Conservation (phyloP, 2,113 vertebrate genomes). For the Bos taurus region DNA sequence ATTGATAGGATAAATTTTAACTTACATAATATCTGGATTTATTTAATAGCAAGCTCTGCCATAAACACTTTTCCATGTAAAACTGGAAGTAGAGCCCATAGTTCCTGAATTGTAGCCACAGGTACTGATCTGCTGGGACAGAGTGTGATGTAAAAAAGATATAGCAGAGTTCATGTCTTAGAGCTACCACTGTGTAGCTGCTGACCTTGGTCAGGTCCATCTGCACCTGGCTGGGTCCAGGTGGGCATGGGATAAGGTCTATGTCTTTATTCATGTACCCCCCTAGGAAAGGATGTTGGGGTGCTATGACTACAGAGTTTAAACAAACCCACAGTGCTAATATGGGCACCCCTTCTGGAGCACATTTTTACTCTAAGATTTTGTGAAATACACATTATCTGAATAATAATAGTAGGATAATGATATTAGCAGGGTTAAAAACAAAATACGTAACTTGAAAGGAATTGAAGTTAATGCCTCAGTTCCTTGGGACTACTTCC, state of each 20-base stretch:
- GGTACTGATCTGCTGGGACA: not conserved
- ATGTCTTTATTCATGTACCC: not conserved
- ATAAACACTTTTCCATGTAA: not conserved
- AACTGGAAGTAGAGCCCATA: not conserved
- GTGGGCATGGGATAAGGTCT: not conserved
- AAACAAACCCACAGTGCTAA: not conserved
- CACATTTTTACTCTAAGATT: not conserved
- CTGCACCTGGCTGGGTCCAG: not conserved
- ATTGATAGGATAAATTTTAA: not conserved
- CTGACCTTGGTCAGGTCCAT: not conserved
- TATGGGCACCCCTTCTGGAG: not conserved
- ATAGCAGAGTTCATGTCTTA: rapidly evolving
- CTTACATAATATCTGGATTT: not conserved
- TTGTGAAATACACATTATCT: not conserved
- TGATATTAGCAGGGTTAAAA: not conserved
- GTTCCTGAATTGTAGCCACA: not conserved
- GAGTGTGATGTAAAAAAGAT: not conserved
- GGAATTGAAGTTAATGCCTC: not conserved
- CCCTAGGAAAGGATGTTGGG: not conserved
- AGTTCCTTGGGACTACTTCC: not conserved
- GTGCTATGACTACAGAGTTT: not conserved
- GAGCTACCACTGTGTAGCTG: rapidly evolving
- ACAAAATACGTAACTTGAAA: not conserved
- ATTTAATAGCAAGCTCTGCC: not conserved
- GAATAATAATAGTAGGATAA: not conserved